Conservation (phyloP, 2,113 vertebrate genomes). For the Piaya cayana region DNA sequence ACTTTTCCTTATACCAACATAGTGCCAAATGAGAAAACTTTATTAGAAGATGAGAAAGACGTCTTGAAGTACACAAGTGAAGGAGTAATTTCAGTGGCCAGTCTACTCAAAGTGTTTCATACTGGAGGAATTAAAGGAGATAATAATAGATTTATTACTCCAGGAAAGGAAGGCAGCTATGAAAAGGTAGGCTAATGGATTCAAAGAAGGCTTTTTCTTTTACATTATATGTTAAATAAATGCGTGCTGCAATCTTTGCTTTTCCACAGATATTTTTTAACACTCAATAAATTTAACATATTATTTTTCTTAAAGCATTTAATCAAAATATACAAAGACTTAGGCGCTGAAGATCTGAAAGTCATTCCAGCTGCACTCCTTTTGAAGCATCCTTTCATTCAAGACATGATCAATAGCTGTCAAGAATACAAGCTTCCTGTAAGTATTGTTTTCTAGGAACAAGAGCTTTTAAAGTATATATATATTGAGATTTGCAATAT, state of each 20-base stretch:
- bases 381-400: conserved; percentile 81
- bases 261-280: not conserved
- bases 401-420: conserved; percentile 78
- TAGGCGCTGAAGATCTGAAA: conserved; percentile 73
- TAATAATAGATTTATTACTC: conserved; percentile 31
- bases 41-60: conserved; percentile 25
- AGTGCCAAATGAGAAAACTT: not conserved
- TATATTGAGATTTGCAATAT: not conserved
- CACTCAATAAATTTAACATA: not conserved
- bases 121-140: conserved; percentile 60
- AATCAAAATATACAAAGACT: conserved; percentile 76
- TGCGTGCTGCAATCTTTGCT: not conserved
- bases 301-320: conserved; percentile 67
- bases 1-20: not conserved
- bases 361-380: conserved; percentile 77
- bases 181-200: conserved; percentile 73
- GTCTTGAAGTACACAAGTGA: not conserved
- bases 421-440: conserved; percentile 81
- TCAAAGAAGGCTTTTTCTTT: not conserved
- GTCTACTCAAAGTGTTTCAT: conserved; percentile 77
- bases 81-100: conserved; percentile 76
- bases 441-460: conserved; percentile 64
- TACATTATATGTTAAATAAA: not conserved
- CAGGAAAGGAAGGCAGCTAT: conserved; percentile 54
- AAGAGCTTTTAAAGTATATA: not conserved